Conservation (phyloP, 2,888 invertebrate genomes). For the Torymus texanus region DNA sequence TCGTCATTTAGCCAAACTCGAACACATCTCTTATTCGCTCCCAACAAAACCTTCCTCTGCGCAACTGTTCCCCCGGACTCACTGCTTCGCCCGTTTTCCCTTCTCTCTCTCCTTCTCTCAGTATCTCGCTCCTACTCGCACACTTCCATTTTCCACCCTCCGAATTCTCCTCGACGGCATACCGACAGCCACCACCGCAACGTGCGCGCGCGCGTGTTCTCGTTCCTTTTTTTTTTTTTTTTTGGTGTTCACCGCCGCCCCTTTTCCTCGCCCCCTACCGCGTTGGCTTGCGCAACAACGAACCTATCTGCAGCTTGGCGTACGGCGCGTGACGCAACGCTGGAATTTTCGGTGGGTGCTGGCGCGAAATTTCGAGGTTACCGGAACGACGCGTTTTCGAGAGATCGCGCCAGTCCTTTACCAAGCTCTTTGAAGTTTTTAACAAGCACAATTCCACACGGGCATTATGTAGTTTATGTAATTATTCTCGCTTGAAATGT, state of each 20-base stretch:
- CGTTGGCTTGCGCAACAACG: slow-evolving; percentile 52
- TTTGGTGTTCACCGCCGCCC: neutral
- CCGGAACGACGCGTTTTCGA: slow-evolving; percentile 12
- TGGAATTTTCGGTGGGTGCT: neutral
- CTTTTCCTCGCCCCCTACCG: slow-evolving; percentile 56
- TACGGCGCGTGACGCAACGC: neutral
- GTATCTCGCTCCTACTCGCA: slow-evolving; percentile 54
- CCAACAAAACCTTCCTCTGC: neutral
- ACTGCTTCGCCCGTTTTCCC: slow-evolving; percentile 21
- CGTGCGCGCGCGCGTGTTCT: slow-evolving; percentile 33
- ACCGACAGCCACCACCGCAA: slow-evolving; percentile 46
- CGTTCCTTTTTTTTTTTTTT: slow-evolving; percentile 7
- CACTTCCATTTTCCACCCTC: slow-evolving; percentile 35
- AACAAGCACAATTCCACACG: too few relatives aligned
- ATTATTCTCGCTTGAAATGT: too few relatives aligned
- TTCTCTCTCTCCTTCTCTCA: slow-evolving; percentile 54
- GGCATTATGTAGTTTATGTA: too few relatives aligned
- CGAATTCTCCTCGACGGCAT: slow-evolving; percentile 45
- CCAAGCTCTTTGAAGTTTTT: too few relatives aligned
- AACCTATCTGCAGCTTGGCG: slow-evolving; percentile 45
- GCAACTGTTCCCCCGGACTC: too few relatives aligned
- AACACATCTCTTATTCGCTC: neutral
- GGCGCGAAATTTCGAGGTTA: slow-evolving; percentile 23
- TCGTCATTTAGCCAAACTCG: neutral
- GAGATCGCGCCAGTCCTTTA: neutral